Evolutionary conservation across 2,113 vertebrate species (phyloP).

Genomic region (Pseudois nayaur): DNA sequence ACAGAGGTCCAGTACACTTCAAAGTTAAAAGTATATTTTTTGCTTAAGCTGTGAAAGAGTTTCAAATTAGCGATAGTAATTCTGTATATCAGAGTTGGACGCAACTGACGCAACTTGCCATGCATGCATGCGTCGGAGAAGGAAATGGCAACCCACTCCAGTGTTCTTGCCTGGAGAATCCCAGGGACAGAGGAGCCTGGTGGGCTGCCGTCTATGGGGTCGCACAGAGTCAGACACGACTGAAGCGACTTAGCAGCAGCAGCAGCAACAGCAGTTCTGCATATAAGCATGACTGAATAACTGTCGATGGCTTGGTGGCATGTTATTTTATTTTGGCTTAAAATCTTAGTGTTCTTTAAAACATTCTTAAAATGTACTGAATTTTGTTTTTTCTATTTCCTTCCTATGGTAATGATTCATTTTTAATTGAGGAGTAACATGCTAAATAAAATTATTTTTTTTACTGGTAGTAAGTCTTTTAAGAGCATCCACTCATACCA

Average conservation of each 20-base stretch:
- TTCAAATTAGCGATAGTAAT: neutral
- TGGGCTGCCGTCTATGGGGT: fast-evolving
- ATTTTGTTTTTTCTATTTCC: neutral
- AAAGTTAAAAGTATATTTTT: neutral
- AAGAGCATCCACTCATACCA: neutral
- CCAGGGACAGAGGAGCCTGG: neutral
- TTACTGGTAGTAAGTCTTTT: neutral
- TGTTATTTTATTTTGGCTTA: neutral
- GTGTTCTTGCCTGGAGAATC: neutral
- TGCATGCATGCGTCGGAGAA: neutral
- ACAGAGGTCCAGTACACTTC: neutral
- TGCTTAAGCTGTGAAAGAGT: neutral
- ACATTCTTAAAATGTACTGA: neutral
- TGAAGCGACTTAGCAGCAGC: neutral
- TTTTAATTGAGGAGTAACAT: conserved; percentile 13
- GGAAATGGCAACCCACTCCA: neutral
- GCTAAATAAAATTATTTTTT: neutral
- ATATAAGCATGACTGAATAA: neutral
- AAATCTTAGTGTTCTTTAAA: neutral
- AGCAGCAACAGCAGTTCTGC: neutral
- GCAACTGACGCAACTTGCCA: fast-evolving
- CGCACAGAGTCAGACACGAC: fast-evolving
- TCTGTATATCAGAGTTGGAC: neutral
- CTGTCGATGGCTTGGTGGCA: neutral
- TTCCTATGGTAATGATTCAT: neutral